Base-by-base conservation (phyloP, 2,797 vertebrate species). In the Amniataba percoides region DNA sequence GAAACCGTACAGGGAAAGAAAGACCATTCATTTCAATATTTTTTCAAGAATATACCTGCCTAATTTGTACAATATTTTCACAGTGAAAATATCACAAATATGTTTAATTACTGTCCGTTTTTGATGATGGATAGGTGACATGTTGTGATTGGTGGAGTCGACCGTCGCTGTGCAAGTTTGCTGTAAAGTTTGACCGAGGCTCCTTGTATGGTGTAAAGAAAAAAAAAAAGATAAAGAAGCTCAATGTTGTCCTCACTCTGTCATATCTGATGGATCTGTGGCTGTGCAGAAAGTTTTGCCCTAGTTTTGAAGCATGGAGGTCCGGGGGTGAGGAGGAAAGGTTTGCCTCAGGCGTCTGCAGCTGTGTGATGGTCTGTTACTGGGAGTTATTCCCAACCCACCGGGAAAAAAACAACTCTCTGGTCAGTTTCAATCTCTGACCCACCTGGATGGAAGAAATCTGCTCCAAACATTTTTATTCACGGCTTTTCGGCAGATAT, bases 311-410 rank as follows among this genome's bases (percentile, higher is more conserved):
- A 88, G 87, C 58, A 80, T 78, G 68, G 83, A 84, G 86, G 90
- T 93, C 90, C 77, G 52, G 85, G 82, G 92, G 88, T 87, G 85
- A 91, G 88, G 77, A 87, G 92, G 86, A 90, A 89, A 91, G 92
- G 84, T 88, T 86, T 87, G 92, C 93, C 93, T 92, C 80, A 73
- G 92, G 93, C 93, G 53, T 14, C 74, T 46, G 76, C 90, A 93
- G 90, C 92, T 93, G 93, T 91, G 89, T 77, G 86, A 78, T 89
- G 86, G 92, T 87, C 90, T 92, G 92, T 91, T 88, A 83, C 86
- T 86, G 90, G 91, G 87, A 92, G 77, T 88, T 84, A 64, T 75
- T 27, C 71, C 46, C 60, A 21, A 2, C 77, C 90, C 89, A 63
- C 79, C 2, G 89, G 91, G 89, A 94, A 81, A 1, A 1, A 83